Conservation (phyloP, 2,797 vertebrate species). For the Callimico goeldii region DNA sequence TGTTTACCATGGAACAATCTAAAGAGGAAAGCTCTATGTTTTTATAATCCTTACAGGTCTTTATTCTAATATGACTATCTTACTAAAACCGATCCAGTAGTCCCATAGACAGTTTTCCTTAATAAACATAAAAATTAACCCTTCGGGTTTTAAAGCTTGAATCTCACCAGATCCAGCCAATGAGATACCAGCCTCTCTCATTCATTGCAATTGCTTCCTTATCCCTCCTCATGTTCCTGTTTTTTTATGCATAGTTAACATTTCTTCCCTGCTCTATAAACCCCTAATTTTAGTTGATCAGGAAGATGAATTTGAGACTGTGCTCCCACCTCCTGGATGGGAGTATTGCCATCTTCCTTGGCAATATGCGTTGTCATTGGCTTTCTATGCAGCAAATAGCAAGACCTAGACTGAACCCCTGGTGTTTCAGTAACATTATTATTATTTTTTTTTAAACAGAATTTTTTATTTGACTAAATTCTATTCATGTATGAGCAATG, state of each 20-base stretch:
- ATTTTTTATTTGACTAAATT: no score
- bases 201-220: background rate
- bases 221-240: background rate
- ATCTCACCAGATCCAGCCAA: background rate
- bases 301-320: background rate
- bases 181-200: background rate
- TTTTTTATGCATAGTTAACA: background rate
- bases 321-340: background rate
- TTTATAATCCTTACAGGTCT: background rate
- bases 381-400: background rate
- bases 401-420: background rate
- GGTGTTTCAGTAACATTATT: background rate
- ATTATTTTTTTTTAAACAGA: no score
- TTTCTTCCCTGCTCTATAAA: background rate
- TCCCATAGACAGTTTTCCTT: background rate
- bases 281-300: background rate
- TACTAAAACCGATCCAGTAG: background rate
- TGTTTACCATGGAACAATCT: background rate
- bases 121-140: background rate
- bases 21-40: background rate
- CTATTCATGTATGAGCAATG: no score
- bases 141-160: background rate
- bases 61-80: background rate
- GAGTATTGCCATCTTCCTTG: background rate
- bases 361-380: fast-evolving